These are phyloP conservation scores for Cromileptes altivelis DNA, from an alignment of 2,113 vertebrate species.

Conservation along the genomic window DNA sequence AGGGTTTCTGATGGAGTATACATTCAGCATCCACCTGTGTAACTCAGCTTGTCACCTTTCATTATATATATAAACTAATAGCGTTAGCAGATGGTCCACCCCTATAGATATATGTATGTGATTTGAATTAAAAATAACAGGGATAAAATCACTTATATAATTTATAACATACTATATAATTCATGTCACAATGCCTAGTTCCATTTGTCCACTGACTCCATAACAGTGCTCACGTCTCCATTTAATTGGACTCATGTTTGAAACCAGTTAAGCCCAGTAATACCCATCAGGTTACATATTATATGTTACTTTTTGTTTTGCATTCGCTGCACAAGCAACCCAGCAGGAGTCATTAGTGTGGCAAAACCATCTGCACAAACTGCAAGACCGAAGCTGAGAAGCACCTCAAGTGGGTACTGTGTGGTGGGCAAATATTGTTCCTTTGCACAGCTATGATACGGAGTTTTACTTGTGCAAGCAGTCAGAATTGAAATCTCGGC, in stretches of 20 bases:
- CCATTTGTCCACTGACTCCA: constrained; percentile 1
- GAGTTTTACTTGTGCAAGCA: neutral
- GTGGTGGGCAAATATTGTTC: constrained; percentile 16
- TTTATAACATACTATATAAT: neutral
- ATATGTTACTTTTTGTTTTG: constrained; percentile 49
- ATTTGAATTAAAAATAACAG: neutral
- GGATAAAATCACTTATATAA: neutral
- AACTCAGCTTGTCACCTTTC: neutral
- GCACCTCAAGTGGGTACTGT: constrained; percentile 31
- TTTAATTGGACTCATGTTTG: constrained; percentile 49
- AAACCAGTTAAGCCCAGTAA: constrained; percentile 28
- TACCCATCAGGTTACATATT: constrained; percentile 30
- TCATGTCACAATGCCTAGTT: neutral
- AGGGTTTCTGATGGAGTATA: neutral
- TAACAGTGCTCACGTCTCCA: constrained; percentile 3
- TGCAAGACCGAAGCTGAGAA: constrained; percentile 32
- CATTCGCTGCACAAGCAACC: constrained; percentile 52
- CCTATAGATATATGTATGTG: neutral
- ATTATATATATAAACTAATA: neutral
- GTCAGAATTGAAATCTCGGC: constrained; percentile 31
- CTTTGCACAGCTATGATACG: neutral
- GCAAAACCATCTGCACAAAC: constrained; percentile 40
- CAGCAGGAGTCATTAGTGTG: constrained; percentile 64
- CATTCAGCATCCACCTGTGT: neutral
- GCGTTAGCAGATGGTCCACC: neutral